phyloP scores from a whole-genome alignment of 64 coral and sea anemone species.

The Pocillopora damicornis region DNA sequence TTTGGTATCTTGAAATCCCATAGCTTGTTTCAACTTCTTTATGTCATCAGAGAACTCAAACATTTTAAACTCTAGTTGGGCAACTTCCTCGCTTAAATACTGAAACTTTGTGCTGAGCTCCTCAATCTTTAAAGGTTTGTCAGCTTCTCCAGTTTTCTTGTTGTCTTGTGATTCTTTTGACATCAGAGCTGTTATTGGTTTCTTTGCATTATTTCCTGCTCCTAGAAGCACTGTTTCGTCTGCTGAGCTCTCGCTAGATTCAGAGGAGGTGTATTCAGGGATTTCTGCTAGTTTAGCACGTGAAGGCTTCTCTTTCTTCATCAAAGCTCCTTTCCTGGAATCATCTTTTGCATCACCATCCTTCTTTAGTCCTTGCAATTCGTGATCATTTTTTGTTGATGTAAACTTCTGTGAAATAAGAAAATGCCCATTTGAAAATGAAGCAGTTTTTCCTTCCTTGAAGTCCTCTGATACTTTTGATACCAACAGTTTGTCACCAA shows the following conservation, averaged over 20 bases:
- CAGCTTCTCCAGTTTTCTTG: not conserved
- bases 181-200: not conserved
- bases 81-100: conserved; percentile 74
- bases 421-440: not conserved
- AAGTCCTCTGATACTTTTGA: not conserved
- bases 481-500: not conserved
- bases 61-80: conserved; percentile 77
- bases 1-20: conserved; percentile 63
- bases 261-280: conserved; percentile 45
- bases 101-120: conserved; percentile 57
- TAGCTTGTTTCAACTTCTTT: conserved; percentile 69
- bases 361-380: not conserved
- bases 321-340: not conserved
- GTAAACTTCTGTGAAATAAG: conserved; percentile 9
- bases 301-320: conserved; percentile 14
- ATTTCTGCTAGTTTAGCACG: conserved; percentile 44
- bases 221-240: conserved; percentile 22
- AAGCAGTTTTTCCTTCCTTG: not conserved
- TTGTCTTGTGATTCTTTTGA: not conserved
- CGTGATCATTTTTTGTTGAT: not conserved
- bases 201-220: not conserved
- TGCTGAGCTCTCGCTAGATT: conserved; percentile 38
- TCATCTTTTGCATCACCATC: not conserved
- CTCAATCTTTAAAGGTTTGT: conserved; percentile 49
- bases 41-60: conserved; percentile 87